Evolutionary conservation across 1,140 invertebrate genomes (phyloP).

Genomic region (Oryzaephilus surinamensis): DNA sequence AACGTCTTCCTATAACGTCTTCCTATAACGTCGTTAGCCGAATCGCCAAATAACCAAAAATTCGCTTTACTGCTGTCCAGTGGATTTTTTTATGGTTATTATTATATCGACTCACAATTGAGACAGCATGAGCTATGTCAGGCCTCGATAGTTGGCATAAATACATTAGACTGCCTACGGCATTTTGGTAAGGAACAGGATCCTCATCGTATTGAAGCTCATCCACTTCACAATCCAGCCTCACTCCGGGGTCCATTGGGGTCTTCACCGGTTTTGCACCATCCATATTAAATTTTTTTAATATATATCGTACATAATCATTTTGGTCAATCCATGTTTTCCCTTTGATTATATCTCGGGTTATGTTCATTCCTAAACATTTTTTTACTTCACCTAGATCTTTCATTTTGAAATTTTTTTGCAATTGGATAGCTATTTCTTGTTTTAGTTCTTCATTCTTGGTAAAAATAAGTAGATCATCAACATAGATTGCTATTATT

Average conservation of each 20-base stretch:
- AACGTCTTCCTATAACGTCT: too few species aligned
- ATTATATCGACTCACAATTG: slow-evolving; percentile 24
- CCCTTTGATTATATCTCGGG: slow-evolving; percentile 8
- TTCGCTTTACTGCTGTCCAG: slow-evolving; percentile 29
- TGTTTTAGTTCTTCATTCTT: slow-evolving; percentile 12
- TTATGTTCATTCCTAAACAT: slow-evolving; percentile 20
- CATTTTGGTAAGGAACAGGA: slow-evolving; percentile 26
- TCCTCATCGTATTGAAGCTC: slow-evolving; percentile 2
- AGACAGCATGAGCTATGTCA: slow-evolving; percentile 23
- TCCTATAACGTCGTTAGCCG: too few species aligned
- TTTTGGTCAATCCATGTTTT: slow-evolving; percentile 14
- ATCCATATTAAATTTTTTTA: slow-evolving; percentile 27
- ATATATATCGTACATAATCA: slow-evolving; percentile 18
- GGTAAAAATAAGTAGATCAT: slow-evolving; percentile 25
- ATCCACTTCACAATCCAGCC: slow-evolving; percentile 1
- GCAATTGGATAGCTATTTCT: slow-evolving; percentile 12
- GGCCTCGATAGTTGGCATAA: slow-evolving; percentile 22
- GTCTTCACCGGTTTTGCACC: slow-evolving; percentile 9
- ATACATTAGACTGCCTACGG: slow-evolving; percentile 25
- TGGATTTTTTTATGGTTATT: slow-evolving; percentile 20
- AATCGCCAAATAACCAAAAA: slow-evolving; percentile 38
- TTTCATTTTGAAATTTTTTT: slow-evolving; percentile 20
- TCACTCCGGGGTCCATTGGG: not conserved
- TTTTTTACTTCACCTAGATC: slow-evolving; percentile 20
- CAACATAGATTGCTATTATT: slow-evolving; percentile 24